Percentiles rank a stretch among this genome's conserved stretches.
These are phyloP conservation scores for Plebejus anna DNA, from an alignment of 2,888 invertebrate species.

Conservation along the genomic window DNA sequence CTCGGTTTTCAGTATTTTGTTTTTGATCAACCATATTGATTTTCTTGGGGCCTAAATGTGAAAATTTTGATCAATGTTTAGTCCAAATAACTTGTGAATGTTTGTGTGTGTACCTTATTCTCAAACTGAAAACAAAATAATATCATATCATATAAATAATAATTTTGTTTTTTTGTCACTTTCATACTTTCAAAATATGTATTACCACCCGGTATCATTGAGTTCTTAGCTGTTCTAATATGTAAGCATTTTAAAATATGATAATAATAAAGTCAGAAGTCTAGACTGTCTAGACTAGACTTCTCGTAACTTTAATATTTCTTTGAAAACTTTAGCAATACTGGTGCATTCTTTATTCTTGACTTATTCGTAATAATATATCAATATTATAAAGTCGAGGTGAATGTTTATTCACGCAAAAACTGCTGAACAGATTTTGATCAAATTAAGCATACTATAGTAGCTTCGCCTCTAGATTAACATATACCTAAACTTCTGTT, in stretches of 20 bases:
- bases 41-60: conserved; percentile 7
- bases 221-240: neutral
- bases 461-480: no score
- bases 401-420: neutral
- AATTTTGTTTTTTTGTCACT: no score
- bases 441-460: neutral
- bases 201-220: neutral
- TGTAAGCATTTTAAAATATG: conserved; percentile 2
- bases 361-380: neutral
- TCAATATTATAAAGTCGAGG: neutral
- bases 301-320: neutral
- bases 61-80: conserved; percentile 20
- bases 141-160: conserved; percentile 5
- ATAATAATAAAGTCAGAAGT: neutral
- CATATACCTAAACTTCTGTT: no score
- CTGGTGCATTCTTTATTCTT: neutral
- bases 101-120: conserved; percentile 17
- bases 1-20: conserved; percentile 17
- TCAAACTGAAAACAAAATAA: conserved; percentile 29
- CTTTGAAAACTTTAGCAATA: neutral
- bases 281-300: neutral
- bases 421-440: neutral
- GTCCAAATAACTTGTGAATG: neutral
- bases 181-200: neutral
- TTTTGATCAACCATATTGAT: conserved; percentile 25